phyloP scores from a whole-genome alignment of 1,140 invertebrate genomes.

The Drosophila elegans region DNA sequence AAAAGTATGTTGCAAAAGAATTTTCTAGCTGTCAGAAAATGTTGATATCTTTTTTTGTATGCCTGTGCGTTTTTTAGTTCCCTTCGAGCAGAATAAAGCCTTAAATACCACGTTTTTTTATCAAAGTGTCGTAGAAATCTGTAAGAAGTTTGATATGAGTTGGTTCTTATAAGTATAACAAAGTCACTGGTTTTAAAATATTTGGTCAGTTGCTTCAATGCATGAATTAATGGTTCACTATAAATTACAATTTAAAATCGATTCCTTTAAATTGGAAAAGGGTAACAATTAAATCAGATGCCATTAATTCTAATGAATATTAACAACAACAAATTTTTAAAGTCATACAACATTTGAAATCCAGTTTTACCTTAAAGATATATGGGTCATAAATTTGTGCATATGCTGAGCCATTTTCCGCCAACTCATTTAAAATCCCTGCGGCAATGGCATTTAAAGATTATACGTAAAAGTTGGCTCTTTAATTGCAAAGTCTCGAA shows the following conservation, averaged over 20 bases:
- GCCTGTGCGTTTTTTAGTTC: background rate
- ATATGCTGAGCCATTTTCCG: background rate
- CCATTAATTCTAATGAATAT: too few relatives aligned
- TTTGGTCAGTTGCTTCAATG: too few relatives aligned
- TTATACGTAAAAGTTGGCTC: conserved; percentile 10
- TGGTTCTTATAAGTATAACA: too few relatives aligned
- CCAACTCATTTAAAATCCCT: background rate
- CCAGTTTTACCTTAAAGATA: too few relatives aligned
- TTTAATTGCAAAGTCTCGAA: conserved; percentile 18
- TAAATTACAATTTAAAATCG: too few relatives aligned
- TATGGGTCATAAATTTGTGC: too few relatives aligned
- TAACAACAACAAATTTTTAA: too few relatives aligned
- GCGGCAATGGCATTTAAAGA: background rate
- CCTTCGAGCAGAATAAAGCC: background rate
- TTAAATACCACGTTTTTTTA: conserved; percentile 7
- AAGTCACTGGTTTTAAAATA: too few relatives aligned
- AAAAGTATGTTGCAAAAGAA: conserved; percentile 9
- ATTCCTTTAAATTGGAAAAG: too few relatives aligned
- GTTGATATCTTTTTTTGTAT: conserved; percentile 8
- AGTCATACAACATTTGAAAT: too few relatives aligned
- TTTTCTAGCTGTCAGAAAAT: conserved; percentile 1
- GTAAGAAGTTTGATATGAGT: background rate
- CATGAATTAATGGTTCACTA: too few relatives aligned
- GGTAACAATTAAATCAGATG: too few relatives aligned
- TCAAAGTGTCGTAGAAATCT: background rate